A percentile compares a stretch with the other conserved stretches of the same genome.
Conservation (phyloP, 1,140 invertebrate species). For the Anastrepha obliqua region DNA sequence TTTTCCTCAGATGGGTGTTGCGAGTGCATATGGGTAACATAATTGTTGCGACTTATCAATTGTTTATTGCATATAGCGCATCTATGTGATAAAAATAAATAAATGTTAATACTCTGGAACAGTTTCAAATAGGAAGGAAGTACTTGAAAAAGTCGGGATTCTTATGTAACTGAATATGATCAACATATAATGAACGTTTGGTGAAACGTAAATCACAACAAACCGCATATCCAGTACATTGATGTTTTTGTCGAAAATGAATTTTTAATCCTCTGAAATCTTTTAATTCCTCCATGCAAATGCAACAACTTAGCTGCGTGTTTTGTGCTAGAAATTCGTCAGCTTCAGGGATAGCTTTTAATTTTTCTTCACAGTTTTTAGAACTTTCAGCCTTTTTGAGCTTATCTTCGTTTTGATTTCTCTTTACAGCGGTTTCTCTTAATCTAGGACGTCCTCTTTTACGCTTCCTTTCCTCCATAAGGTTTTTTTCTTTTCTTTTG, state of each 20-base stretch:
- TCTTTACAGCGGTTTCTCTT: not conserved
- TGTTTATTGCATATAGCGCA: conserved; percentile 40
- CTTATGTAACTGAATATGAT: conserved; percentile 39
- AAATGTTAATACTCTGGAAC: too few species aligned
- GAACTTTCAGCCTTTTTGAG: not conserved
- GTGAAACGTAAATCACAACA: conserved; percentile 28
- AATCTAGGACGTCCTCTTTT: conserved; percentile 9
- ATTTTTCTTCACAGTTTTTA: not conserved
- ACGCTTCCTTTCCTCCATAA: not conserved
- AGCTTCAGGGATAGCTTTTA: conserved; percentile 2
- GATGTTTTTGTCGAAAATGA: conserved; percentile 48
- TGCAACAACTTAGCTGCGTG: conserved; percentile 1
- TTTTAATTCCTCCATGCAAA: conserved; percentile 3
- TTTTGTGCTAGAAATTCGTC: conserved; percentile 33
- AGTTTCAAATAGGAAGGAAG: too few species aligned
- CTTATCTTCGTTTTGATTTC: not conserved
- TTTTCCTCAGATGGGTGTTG: conserved; percentile 35
- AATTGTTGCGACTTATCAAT: conserved; percentile 28
- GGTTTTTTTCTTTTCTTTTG: not conserved
- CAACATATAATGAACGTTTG: conserved; percentile 41
- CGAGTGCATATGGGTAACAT: conserved; percentile 9
- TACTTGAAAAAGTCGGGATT: conserved; percentile 39
- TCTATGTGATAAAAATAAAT: not conserved
- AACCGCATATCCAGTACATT: conserved; percentile 30
- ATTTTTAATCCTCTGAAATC: conserved; percentile 33